These are phyloP conservation scores for Saguinus midas DNA, from an alignment of 2,113 vertebrate genomes.

Conservation along the genomic window DNA sequence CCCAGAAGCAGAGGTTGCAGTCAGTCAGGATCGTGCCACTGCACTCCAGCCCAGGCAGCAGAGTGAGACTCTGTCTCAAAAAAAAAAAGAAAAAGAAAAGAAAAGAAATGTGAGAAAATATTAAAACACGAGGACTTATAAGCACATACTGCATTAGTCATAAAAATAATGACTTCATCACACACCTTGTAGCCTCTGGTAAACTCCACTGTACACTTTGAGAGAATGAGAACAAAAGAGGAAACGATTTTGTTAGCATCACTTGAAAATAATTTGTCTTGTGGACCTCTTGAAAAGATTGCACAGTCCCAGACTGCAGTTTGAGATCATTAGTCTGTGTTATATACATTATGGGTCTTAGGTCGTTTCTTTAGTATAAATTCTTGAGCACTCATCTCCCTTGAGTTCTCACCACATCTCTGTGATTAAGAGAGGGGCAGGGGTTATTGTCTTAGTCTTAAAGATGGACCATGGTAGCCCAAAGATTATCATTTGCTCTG, in stretches of 20 bases:
- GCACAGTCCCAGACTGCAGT: not conserved
- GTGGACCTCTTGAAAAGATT: not conserved
- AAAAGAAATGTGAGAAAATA: not conserved
- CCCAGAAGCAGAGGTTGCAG: too few species aligned
- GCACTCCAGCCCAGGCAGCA: too few species aligned
- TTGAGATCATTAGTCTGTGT: not conserved
- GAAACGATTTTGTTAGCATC: not conserved
- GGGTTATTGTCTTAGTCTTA: not conserved
- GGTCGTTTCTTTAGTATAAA: not conserved
- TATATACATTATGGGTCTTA: not conserved
- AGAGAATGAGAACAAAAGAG: not conserved
- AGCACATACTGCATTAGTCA: not conserved
- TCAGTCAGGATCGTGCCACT: too few species aligned
- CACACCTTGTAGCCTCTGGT: not conserved
- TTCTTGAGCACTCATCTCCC: not conserved
- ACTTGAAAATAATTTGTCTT: conserved; percentile 25
- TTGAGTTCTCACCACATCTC: not conserved
- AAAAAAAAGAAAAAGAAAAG: too few species aligned
- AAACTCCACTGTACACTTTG: not conserved
- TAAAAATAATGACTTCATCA: not conserved
- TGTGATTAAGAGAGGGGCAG: not conserved
- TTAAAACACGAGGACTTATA: not conserved
- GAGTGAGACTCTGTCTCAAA: too few species aligned
- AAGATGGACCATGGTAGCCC: not conserved
- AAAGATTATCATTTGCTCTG: not conserved